Evolutionary conservation across 2,113 vertebrate genomes (phyloP), one percentile per base, ranked within the genome.

Genomic region (Microcebus ravelobensis): DNA sequence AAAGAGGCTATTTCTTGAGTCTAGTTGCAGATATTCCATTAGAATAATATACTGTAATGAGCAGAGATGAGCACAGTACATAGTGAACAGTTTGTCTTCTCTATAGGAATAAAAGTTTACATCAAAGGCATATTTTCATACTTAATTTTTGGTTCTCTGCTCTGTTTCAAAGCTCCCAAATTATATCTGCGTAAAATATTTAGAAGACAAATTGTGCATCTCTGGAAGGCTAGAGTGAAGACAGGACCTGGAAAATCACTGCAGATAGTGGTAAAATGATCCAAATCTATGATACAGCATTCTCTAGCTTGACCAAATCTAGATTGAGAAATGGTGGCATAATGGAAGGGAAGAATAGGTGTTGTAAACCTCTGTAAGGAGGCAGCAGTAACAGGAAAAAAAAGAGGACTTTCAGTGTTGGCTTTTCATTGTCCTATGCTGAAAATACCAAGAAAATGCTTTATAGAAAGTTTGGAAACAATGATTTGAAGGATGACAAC

Each of bases 141-240:
- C 76, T 96, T 90, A 88, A 68, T 96, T 93, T 96, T 97, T 95
- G 77, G n/a, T 93, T 95, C 90, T 95, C 29, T 84, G 27, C 57
- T 96, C 76, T 96, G 87, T 94, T 97, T 93, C n/a, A 82, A 65
- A 91, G 89, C 45, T 77, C 77, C 57, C 76, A 93, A 97, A 73
- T 97, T 95, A n/a, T 96, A 79, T 92, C 91, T 91, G 17, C 42
- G 55, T 76, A 85, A 89, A 88, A 2, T 2, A 2, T 31, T 36
- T 67, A 92, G 84, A 94, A 86, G 65, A 50, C 3, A 48, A 57
- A 71, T 68, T 39, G 36, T 57, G 52, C 7, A 57, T 95, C 18
- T 96, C 50, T 91, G 77, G 65, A 74, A 81, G 7, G 27, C 84
- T 85, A 52, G 20, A 55, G 21, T 63, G 34, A 52, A 39, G n/a